Base-by-base conservation (phyloP, 2,797 vertebrate species). In the Malacoraja senta region DNA sequence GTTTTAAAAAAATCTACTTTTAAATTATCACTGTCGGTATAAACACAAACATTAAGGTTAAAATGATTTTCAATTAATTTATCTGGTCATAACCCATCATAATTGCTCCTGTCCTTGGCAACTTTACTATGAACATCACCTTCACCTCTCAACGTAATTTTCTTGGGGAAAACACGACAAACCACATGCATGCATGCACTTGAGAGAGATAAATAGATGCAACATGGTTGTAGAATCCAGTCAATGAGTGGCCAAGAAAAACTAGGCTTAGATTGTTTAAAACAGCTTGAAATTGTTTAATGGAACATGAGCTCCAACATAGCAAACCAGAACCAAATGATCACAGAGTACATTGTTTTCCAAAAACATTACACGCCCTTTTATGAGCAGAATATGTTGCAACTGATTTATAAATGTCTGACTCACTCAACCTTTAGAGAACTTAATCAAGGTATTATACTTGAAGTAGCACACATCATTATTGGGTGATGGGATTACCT, bases 211-310 rank as follows among this genome's bases (percentile, higher is more conserved):
- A 61, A 29, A 53, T 29, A 29, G 53, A 84, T 68, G 32, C 61
- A 68, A 35, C 32, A 88, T 35, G 19, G n/a, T 68, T 68, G 84
- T 21, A 88, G n/a, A 35, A 88, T 68, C n/a, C 61, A 24, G 84
- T 65, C 84, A 88, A 68, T 68, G 21, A 68, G 61, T 6, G 65
- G 61, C n/a, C 63, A 88, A 32, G n/a, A n/a, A 63, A 19, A 61
- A 88, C n/a, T 68, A 32, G 35, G 63, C 17, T 68, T 68, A 88
- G 84, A 68, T 88, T 88, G n/a, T 35, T 88, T 68, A 68, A 88
- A 88, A 68, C 84, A 88, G 84, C 84, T 88, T 88, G 84, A 88
- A 88, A 68, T 68, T 88, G 84, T 88, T 88, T 88, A 88, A 32
- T 35, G 84, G 63, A 88, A 88, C 84, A 88, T 88, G 84, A 88